Conservation (phyloP, 2,113 vertebrate genomes). For the Meriones unguiculatus region DNA sequence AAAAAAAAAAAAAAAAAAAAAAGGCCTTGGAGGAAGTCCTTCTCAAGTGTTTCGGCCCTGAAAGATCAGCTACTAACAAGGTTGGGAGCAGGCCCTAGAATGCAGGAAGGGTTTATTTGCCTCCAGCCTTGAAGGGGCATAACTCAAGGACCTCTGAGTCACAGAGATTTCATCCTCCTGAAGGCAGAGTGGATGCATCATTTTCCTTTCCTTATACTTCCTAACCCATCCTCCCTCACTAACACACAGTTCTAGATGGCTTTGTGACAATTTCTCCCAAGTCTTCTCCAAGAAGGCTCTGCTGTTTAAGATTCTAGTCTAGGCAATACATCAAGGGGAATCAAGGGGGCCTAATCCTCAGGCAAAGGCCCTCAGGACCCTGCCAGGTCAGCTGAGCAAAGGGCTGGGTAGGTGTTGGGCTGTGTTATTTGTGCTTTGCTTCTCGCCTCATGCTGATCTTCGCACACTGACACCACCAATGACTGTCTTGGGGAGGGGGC, state of each 20-base stretch:
- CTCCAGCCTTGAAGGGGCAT: not conserved
- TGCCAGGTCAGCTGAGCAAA: not conserved
- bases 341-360: not conserved
- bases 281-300: not conserved
- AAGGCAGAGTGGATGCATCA: not conserved
- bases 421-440: not conserved
- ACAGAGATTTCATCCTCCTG: not conserved
- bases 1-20: not conserved
- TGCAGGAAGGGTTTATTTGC: not conserved
- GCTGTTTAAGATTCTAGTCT: conserved; percentile 21
- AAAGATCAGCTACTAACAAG: not conserved
- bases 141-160: not conserved
- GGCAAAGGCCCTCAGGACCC: conserved; percentile 2
- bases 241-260: not conserved
- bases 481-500: conserved; percentile 73
- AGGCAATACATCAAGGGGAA: conserved; percentile 28
- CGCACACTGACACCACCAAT: not conserved
- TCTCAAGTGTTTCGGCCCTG: not conserved
- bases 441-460: not conserved
- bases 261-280: conserved; percentile 30
- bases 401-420: not conserved
- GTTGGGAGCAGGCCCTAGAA: conserved; percentile 18
- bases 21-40: conserved; percentile 4
- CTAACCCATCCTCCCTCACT: not conserved
- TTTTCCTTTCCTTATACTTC: not conserved